Conservation (phyloP, 2,113 vertebrate genomes). For the Hepsetus odoe region DNA sequence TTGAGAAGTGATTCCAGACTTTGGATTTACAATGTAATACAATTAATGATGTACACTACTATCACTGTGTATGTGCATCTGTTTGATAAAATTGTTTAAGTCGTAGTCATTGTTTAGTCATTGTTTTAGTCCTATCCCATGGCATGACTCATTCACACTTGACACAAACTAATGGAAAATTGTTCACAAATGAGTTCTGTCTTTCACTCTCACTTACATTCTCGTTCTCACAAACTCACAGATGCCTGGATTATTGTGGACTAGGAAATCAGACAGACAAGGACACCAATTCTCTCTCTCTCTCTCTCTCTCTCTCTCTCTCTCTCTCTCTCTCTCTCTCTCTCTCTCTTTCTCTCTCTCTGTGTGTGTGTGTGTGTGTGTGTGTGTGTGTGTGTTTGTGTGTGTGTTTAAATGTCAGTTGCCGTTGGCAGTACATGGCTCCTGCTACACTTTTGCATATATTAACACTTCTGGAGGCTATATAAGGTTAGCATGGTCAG, state of each 20-base stretch:
- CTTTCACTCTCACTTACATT: background rate
- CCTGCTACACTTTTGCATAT: conserved; percentile 30
- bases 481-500: conserved; percentile 6
- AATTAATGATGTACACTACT: too few species aligned
- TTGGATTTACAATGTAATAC: too few species aligned
- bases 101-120: background rate
- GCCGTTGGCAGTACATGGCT: conserved; percentile 32
- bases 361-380: conserved; percentile 11
- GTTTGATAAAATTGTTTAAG: too few species aligned
- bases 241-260: conserved; percentile 3
- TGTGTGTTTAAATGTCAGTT: conserved; percentile 58
- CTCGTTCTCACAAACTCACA: background rate
- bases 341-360: background rate
- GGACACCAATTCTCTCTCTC: conserved; percentile 13
- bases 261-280: conserved; percentile 15
- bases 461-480: conserved; percentile 28
- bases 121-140: background rate
- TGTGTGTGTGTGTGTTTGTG: background rate
- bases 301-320: conserved; percentile 1
- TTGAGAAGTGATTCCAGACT: too few species aligned
- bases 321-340: conserved; percentile 3
- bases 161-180: background rate
- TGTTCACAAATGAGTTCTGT: background rate
- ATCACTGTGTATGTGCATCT: too few species aligned
- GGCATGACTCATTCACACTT: background rate